Base-by-base conservation (phyloP, 2,888 invertebrate species). In the Rhogogaster chlorosoma region DNA sequence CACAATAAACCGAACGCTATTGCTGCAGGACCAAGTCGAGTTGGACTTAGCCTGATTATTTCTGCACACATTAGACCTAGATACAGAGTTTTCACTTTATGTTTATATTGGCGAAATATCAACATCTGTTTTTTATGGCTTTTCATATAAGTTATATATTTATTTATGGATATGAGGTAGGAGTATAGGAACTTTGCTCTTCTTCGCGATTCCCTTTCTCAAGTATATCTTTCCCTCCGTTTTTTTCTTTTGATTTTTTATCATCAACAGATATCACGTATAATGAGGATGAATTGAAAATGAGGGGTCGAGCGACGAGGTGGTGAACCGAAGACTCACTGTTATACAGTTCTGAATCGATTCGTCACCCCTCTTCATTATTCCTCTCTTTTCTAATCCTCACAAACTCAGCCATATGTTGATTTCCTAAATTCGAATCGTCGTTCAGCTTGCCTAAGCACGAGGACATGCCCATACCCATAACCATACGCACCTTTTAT, bases 1-100 rank as follows among this genome's bases (percentile, higher is more conserved):
- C 67, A 67, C 32, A 32, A 67, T 67, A 32, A 67, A 32, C 67
- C 18, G 67, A 67, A 67, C 29, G 32, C 67, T 67, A 67, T 32
- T 32, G 67, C 32, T 67, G 32, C 12, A 61, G 26, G 26, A 4
- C 67, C 67, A 6, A 67, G 67, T 67, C 67, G 67, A 67, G 67
- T 67, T 67, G 32, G 32, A 32, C 32, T 67, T 67, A 67, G 67
- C 67, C 67, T 32, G 29, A 67, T 67, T 32, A 32, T 67, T 32
- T 67, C 29, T 32, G 57, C 22, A 61, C 61, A 61, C 10, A 10
- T 18, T 61, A 61, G 10, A 61, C 26, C 61, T 61, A 12, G 18
- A 22, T 61, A 61, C 61, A 26, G 26, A 26, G 26, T 26, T 12
- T 10, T 12, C 6, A 22, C 9, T 22, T 2, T 57, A 12, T 61